These are phyloP conservation scores for Criorhina ranunculi DNA, from an alignment of 2,888 invertebrate species.

Conservation along the genomic window DNA sequence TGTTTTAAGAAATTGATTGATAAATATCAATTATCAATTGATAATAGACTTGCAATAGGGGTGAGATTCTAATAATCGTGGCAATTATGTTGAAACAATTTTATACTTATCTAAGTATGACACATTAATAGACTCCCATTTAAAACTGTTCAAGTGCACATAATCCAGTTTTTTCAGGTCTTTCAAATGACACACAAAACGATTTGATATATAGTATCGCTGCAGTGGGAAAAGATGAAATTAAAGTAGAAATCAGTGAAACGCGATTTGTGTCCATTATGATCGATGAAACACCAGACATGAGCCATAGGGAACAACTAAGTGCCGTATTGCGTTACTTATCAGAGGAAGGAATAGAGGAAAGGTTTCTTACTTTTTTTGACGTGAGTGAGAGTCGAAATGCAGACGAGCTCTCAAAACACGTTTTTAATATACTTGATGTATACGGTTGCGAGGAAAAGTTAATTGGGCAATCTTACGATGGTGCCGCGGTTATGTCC, in stretches of 20 bases:
- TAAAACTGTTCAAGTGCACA: slow-evolving; percentile 14
- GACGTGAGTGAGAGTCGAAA: slow-evolving; percentile 34
- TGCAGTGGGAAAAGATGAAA: slow-evolving; percentile 3
- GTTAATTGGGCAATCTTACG: slow-evolving; percentile 45
- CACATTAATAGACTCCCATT: slow-evolving; percentile 31
- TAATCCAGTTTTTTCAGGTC: slow-evolving; percentile 2
- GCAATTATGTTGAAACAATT: slow-evolving; percentile 29
- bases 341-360: slow-evolving; percentile 1
- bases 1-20: too few relatives aligned
- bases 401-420: slow-evolving; percentile 43
- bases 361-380: slow-evolving; percentile 3
- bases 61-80: slow-evolving; percentile 38
- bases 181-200: slow-evolving; percentile 7
- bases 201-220: slow-evolving; percentile 38
- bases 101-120: slow-evolving; percentile 46
- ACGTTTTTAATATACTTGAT: too few relatives aligned
- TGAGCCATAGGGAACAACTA: too few relatives aligned
- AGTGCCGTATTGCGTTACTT: too few relatives aligned
- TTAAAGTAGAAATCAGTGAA: slow-evolving; percentile 3
- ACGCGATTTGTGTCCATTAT: not conserved
- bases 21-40: too few relatives aligned
- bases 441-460: slow-evolving; percentile 25
- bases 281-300: too few relatives aligned
- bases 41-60: too few relatives aligned
- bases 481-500: slow-evolving; percentile 42